Conservation (phyloP, 2,113 vertebrate species). For the Urocynchramus pylzowi region DNA sequence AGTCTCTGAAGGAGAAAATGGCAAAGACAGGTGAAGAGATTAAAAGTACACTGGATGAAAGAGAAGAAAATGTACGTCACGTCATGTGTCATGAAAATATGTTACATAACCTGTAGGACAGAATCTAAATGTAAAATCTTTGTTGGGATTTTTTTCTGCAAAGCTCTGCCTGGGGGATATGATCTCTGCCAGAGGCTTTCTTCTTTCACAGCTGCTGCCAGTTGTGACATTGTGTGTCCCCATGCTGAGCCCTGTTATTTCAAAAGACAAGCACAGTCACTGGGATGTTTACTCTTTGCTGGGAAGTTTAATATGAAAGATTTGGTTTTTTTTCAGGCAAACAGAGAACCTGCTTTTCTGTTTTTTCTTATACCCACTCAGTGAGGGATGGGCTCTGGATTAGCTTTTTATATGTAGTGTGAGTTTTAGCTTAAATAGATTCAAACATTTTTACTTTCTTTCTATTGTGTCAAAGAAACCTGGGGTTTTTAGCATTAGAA, state of each 20-base stretch:
- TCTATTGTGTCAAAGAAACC: not conserved
- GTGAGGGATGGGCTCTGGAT: not conserved
- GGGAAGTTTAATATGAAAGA: not conserved
- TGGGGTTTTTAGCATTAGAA: not conserved
- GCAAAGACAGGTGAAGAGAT: constrained; percentile 72
- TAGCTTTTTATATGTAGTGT: not conserved
- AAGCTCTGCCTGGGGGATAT: not conserved
- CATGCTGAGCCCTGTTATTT: not conserved
- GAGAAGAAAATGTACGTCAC: constrained; percentile 79
- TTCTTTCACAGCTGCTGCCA: not conserved
- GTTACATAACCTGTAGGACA: not conserved
- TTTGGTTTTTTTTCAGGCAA: not conserved
- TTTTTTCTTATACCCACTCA: not conserved
- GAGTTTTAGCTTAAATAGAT: not conserved
- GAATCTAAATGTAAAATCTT: not conserved
- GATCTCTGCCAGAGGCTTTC: not conserved
- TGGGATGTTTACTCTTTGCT: not conserved
- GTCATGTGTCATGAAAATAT: not conserved
- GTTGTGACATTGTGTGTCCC: not conserved
- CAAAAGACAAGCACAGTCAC: not conserved
- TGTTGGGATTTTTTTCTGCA: not conserved
- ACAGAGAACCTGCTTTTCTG: not conserved
- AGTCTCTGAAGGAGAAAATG: constrained; percentile 70
- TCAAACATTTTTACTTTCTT: not conserved
- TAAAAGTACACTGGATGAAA: constrained; percentile 76